Base-by-base conservation (phyloP, 2,113 vertebrate genomes). In the Dipodomys stephensi region DNA sequence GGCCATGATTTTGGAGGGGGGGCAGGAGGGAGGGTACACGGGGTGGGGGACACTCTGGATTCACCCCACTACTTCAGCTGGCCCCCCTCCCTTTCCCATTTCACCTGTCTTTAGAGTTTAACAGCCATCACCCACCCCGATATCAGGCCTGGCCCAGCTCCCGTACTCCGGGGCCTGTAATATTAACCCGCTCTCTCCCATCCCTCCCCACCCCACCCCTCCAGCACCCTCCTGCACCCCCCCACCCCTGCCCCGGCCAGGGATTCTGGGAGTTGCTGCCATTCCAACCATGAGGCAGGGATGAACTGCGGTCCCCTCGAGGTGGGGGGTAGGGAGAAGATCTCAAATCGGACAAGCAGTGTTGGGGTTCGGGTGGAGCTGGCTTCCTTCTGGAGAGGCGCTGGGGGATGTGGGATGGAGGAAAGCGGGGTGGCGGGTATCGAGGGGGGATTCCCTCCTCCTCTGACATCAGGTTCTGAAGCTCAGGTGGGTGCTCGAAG, bases 361-460 rank as follows among this genome's bases (percentile, higher is more conserved):
- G 96, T 96, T 98, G 98, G 97, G 98, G 98, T 98, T 97, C 39
- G 39, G 97, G 97, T 96, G 19, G 80, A 90, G 92, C 96, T 95
- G 72, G 97, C 97, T 99, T 98, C 98, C 98, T 99, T 99, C 99
- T 99, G 99, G 99, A 99, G 98, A 99, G 96, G 98, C 49, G 93
- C 98, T 98, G 98, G 98, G 98, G 98, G 98, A 99, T 98, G 96
- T 49, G 80, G 65, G 77, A 19, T 65, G 60, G 73, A 15, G 53
- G 60, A 74, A 86, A 87, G 64, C n/a, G 16, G 57, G 68, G 83
- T 27, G 62, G 64, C 39, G 0, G 76, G 62, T 76, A 46, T 73
- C 11, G 83, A 49, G n/a, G 0, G 2, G 35, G 35, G 35, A 4
- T 4, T 39, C 35, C 4, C 35, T 39, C 35, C 35, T 39, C 35